phyloP scores from a whole-genome alignment of 64 coral and sea anemone genomes.

The Stylophora pistillata region DNA sequence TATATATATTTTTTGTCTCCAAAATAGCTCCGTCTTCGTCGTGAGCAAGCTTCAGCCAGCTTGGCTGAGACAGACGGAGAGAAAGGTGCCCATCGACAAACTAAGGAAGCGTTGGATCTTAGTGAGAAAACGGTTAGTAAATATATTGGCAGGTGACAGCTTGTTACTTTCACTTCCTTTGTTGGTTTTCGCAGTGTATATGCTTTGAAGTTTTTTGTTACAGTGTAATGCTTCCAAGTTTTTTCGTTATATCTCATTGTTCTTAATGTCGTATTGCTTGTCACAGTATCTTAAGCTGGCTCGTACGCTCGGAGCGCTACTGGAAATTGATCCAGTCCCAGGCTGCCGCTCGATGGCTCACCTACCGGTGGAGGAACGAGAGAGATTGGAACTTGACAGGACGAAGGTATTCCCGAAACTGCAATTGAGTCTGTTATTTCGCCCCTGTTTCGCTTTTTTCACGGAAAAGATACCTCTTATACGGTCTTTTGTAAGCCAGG shows the following conservation, averaged over 20 bases:
- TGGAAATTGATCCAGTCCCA: constrained; percentile 77
- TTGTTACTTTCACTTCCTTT: not conserved
- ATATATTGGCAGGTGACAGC: too few species aligned
- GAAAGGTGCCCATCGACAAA: constrained; percentile 77
- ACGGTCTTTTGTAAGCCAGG: too few species aligned
- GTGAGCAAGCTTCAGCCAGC: constrained; percentile 64
- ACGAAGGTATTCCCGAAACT: constrained; percentile 49
- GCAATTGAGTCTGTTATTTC: not conserved
- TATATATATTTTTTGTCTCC: not conserved
- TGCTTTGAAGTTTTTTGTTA: not conserved
- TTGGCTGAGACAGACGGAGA: constrained; percentile 68
- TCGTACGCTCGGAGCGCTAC: constrained; percentile 59
- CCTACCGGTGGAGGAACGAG: constrained; percentile 77
- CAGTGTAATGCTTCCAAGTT: too few species aligned
- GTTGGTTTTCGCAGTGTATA: not conserved
- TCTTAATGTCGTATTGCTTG: not conserved
- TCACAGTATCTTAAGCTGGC: constrained; percentile 80
- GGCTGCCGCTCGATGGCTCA: constrained; percentile 88
- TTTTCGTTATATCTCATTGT: not conserved
- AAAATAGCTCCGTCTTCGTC: constrained; percentile 50
- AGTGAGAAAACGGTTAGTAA: constrained; percentile 86
- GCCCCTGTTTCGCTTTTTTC: not conserved
- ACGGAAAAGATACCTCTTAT: not conserved
- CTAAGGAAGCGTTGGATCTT: constrained; percentile 76
- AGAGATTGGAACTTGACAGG: constrained; percentile 78